A percentile compares a stretch with the other conserved stretches of the same genome.
Conservation (phyloP, 1,140 invertebrate genomes). For the Pogonus chalceus region DNA sequence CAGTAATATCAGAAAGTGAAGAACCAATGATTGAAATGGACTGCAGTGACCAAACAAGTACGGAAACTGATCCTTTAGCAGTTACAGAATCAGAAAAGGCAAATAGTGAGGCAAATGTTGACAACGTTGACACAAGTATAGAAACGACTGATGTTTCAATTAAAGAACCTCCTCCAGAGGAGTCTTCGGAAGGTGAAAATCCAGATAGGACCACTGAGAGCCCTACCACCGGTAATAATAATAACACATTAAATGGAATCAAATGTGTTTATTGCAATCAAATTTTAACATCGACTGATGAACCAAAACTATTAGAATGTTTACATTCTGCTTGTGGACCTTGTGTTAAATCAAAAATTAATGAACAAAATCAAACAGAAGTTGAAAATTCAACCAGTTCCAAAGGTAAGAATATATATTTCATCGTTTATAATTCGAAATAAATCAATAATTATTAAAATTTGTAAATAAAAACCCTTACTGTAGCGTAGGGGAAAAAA, state of each 20-base stretch:
- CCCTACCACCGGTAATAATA: slow-evolving; percentile 38
- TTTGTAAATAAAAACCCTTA: too few species aligned
- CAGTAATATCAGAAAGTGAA: too few species aligned
- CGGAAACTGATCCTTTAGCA: too few species aligned
- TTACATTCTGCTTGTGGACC: slow-evolving; percentile 71
- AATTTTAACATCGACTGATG: slow-evolving; percentile 45
- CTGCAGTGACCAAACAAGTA: neutral
- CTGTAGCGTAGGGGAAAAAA: too few species aligned
- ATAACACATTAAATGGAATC: slow-evolving; percentile 30
- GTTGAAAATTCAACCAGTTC: slow-evolving; percentile 28
- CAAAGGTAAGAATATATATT: slow-evolving; percentile 19
- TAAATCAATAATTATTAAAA: too few species aligned
- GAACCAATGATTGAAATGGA: too few species aligned
- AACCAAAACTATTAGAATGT: slow-evolving; percentile 74
- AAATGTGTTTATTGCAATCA: slow-evolving; percentile 64
- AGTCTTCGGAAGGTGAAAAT: neutral
- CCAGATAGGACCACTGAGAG: slow-evolving; percentile 34
- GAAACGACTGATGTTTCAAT: neutral
- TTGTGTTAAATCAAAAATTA: slow-evolving; percentile 64
- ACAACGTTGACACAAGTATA: neutral
- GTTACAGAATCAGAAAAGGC: neutral
- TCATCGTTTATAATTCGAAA: neutral
- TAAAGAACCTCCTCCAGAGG: neutral
- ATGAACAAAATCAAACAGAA: slow-evolving; percentile 43
- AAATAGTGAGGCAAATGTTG: neutral